Conservation (phyloP, 2,113 vertebrate species). For the Oceanites oceanicus region DNA sequence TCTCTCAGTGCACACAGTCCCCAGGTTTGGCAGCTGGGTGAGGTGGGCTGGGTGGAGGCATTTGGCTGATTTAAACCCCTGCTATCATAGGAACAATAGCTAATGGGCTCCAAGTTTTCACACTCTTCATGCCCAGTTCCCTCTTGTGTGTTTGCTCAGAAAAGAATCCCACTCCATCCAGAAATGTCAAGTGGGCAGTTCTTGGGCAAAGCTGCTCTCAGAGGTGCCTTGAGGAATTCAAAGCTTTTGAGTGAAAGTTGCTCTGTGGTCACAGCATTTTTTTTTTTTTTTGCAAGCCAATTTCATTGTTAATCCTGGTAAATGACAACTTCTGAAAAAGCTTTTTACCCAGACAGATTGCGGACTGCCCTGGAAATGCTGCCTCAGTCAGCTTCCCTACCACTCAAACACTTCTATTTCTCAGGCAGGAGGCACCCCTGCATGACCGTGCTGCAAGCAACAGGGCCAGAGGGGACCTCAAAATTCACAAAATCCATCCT, state of each 20-base stretch:
- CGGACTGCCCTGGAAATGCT: background rate
- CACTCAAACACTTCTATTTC: background rate
- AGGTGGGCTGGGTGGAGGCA: background rate
- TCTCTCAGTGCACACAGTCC: background rate
- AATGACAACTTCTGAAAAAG: background rate
- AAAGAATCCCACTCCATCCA: background rate
- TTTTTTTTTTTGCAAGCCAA: background rate
- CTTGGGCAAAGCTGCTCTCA: conserved; percentile 1
- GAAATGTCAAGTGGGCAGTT: conserved; percentile 49
- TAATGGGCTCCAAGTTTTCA: background rate
- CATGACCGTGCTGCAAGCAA: background rate
- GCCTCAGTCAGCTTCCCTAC: background rate
- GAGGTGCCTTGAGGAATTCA: conserved; percentile 33
- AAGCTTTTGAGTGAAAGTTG: background rate
- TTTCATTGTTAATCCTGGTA: background rate
- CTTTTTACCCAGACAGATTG: background rate
- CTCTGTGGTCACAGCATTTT: background rate
- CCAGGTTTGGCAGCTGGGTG: background rate
- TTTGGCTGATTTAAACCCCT: background rate
- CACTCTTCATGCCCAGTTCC: conserved; percentile 19
- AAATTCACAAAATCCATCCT: background rate
- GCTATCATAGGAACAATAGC: background rate
- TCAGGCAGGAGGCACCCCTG: background rate
- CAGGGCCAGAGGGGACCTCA: background rate
- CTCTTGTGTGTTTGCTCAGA: background rate